Base-by-base conservation (phyloP, 2,888 invertebrate species). In the Asteroscopus sphinx region DNA sequence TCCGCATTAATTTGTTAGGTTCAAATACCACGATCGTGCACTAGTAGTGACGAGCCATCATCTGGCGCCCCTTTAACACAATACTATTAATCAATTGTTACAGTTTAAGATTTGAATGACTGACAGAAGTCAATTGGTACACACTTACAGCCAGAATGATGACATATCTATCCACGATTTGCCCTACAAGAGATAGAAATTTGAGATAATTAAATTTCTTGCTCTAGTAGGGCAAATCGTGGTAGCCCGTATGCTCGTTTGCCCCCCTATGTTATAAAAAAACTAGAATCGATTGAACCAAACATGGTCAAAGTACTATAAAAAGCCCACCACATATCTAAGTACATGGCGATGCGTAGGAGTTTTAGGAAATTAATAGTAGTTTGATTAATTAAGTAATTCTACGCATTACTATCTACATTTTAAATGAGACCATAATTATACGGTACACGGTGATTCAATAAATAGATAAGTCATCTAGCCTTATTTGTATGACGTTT, bases 341-440 rank as follows among this genome's bases (percentile, higher is more conserved):
- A n/a, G n/a, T 17, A 33, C 36, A 52, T 32, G 8, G 40, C n/a
- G 12, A 40, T 37, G 47, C 44, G 66, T 68, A 52, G 66, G 68
- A 28, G 68, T 44, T 42, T 9, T 25, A 35, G 57, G 48, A 57
- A 52, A 66, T 30, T 44, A 35, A 25, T 45, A 21, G 30, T 37
- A 21, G 9, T 52, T 52, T 25, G 12, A 41, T 37, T 46, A 54
- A 65, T 67, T 49, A 40, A 48, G 28, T 62, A 11, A 33, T 57
- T 33, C 28, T 39, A 16, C 21, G 33, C 16, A 44, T 44, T 28
- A 9, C n/a, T 28, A n/a, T n/a, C n/a, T n/a, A n/a, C 21, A 26
- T 32, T 47, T 42, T 28, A 16, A 40, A 25, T 12, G 17, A 48
- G 25, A 5, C 6, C 8, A 30, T 61, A 55, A 56, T 61, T 55